Base-by-base conservation (phyloP, 2,888 invertebrate genomes). In the Nasonia oneida region DNA sequence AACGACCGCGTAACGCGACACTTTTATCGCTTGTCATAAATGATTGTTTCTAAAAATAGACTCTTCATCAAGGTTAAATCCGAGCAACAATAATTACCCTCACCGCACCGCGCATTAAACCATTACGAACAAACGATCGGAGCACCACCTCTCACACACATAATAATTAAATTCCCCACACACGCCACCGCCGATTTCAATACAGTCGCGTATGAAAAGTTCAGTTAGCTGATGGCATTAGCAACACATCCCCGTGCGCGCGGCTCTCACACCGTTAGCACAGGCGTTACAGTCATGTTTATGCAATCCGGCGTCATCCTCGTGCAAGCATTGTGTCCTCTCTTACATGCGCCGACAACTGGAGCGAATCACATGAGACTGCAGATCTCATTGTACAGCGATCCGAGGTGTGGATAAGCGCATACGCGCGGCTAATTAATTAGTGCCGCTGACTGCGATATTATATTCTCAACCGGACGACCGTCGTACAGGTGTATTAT, bases 301-400 rank as follows among this genome's bases (percentile, higher is more conserved):
- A 81, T 78, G 81, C 77, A 85, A 85, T 77, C 61, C 14, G 8
- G 37, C 67, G 14, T 53, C 50, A n/a, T 75, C 37, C 39, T 57
- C 8, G 39, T 29, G 73, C 47, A 39, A 64, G 50, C 80, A 29
- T 29, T 29, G 29, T 78, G 74, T 57, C 74, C 39, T 61, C 73
- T 12, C 47, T 37, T 15, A 37, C 37, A 37, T 37, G 18, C 50
- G 33, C 15, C 29, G 64, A 15, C 33, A 85, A 85, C 76, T 81
- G 78, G 85, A 85, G 78, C 85, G 53, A 78, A 82, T 57, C 82
- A 79, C 74, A 61, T 74, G 81, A 81, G 73, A 73, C 50, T 73
- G 81, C 71, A 76, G 71, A 85, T 85, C 73, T 80, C 47, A 53
- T 73, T 67, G 71, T 73, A 47, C 37, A 61, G n/a, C 61, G 67